Conservation (phyloP, 2,888 invertebrate species). For the Hyppa rectilinea region DNA sequence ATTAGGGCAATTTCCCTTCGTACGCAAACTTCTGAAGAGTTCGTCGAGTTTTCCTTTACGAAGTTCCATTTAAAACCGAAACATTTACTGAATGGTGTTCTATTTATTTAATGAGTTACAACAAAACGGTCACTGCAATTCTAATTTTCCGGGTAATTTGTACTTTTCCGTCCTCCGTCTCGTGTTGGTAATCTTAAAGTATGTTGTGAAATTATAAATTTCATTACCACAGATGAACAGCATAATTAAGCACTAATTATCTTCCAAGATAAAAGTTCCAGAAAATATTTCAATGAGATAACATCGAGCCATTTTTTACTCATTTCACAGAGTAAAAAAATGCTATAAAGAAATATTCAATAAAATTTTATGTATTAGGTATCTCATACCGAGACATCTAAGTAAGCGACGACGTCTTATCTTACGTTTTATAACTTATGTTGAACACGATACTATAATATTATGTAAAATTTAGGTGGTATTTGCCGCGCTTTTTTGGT, state of each 20-base stretch:
- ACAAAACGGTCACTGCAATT: not conserved
- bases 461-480: not conserved
- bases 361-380: constrained; percentile 30
- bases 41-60: not conserved
- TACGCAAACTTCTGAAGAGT: not conserved
- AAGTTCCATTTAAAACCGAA: not conserved
- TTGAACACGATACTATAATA: not conserved
- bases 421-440: constrained; percentile 13
- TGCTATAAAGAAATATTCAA: not conserved
- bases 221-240: not conserved
- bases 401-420: constrained; percentile 29
- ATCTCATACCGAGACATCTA: constrained; percentile 8
- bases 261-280: constrained; percentile 10
- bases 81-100: not conserved
- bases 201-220: constrained; percentile 4
- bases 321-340: not conserved
- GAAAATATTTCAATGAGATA: constrained; percentile 41
- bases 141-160: constrained; percentile 11
- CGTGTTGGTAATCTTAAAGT: not conserved
- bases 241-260: not conserved
- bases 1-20: constrained; percentile 14
- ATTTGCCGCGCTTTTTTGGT: not conserved
- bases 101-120: not conserved
- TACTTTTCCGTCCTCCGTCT: not conserved
- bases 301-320: constrained; percentile 18